Evolutionary conservation across 2,888 invertebrate species (phyloP).

Genomic region (Cepaea hortensis): DNA sequence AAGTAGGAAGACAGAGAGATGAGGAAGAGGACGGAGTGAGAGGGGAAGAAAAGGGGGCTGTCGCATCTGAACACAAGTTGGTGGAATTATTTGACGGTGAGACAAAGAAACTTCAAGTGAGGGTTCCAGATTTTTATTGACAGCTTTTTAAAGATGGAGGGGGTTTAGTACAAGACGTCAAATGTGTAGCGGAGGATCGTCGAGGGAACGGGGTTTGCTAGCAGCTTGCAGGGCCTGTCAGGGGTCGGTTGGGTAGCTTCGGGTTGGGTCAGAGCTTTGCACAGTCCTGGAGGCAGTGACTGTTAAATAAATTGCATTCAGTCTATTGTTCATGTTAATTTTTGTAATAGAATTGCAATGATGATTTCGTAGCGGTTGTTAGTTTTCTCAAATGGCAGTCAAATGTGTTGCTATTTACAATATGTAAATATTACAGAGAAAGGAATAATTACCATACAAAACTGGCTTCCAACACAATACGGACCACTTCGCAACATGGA

Average conservation of each 20-base stretch:
- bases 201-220: neutral
- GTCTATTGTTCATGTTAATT: too few relatives aligned
- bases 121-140: neutral
- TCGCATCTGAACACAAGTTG: neutral
- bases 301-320: too few relatives aligned
- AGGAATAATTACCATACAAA: too few relatives aligned
- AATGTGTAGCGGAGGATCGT: neutral
- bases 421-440: too few relatives aligned
- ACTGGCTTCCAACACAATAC: too few relatives aligned
- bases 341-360: too few relatives aligned
- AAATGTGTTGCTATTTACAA: too few relatives aligned
- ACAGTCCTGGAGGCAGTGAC: neutral
- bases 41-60: neutral
- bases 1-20: neutral
- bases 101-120: slow-evolving; percentile 19
- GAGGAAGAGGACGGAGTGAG: neutral
- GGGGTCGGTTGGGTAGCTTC: too few relatives aligned
- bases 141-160: neutral
- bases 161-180: slow-evolving; percentile 4
- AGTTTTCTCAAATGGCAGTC: too few relatives aligned
- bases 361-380: too few relatives aligned
- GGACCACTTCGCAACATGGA: too few relatives aligned
- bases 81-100: slow-evolving; percentile 1
- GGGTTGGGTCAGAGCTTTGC: neutral
- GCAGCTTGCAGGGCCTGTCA: neutral